Evolutionary conservation across 2,888 invertebrate species (phyloP), one percentile per base, ranked within the genome.

Genomic region (Brassicogethes aeneus): DNA sequence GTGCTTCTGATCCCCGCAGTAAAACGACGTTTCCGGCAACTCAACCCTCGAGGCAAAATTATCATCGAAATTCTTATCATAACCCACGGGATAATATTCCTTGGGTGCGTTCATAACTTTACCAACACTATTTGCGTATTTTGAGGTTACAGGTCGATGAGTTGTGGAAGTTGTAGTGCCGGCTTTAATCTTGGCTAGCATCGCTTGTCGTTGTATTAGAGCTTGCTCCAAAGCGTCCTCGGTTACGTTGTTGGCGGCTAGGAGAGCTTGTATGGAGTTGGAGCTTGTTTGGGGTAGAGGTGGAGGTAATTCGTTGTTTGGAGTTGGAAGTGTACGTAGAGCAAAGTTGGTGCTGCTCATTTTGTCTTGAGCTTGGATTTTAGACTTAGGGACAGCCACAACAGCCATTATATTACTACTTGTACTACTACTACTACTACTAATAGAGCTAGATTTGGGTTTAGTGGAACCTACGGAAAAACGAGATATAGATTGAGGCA

Each of bases 71-170:
- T 89, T 87, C 68, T 89, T 89, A 57, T 89, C 88, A 57, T 90
- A 90, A 1, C 85, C 85, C 2, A 85, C 83, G 0, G 90, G 90
- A 62, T 90, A 90, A 62, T 90, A 90, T 57, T 90, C 90, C 34
- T 82, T 79, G 0, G 90, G 90, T 0, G 90, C 89, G 60, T 90
- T 90, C 90, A 90, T 90, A 2, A 90, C 89, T 70, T 87, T 70
- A 3, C 66, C 68, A 7, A 64, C 60, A 40, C 63, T 65, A 29
- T 56, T 61, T 16, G 59, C 56, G 23, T 57, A 54, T 39, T 56
- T 56, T 57, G 44, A 70, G 58, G 43, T 57, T 16, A 71, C 68
- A 43, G 72, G 70, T 0, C 70, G 66, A 13, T 56, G 53, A 1
- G 67, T 63, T 1, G 67, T 67, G 1, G 68, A 69, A 0, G 72